Conservation (phyloP, 2,113 vertebrate genomes). For the Athene cunicularia region DNA sequence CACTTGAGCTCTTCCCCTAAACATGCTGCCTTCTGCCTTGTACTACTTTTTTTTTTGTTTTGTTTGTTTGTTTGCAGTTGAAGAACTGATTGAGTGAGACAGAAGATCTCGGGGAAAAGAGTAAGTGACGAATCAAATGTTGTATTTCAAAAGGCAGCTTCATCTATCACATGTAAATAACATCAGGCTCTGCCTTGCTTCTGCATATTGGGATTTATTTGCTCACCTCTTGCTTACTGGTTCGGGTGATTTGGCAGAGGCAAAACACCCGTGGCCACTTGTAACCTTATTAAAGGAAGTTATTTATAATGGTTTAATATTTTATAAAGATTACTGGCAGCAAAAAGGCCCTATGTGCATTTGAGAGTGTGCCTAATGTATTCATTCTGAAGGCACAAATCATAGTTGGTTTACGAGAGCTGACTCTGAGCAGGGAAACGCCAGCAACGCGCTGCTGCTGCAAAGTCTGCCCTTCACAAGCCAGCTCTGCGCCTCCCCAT, state of each 20-base stretch:
- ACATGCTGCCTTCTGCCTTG: background rate
- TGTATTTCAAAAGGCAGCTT: background rate
- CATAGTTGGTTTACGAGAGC: background rate
- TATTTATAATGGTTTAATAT: background rate
- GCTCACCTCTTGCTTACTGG: background rate
- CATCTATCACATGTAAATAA: background rate
- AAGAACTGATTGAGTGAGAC: background rate
- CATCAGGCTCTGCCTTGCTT: background rate
- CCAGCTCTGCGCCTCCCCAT: background rate
- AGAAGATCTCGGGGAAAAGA: background rate
- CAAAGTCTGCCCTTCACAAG: background rate
- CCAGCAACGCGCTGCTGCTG: accelerated
- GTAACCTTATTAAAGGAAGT: background rate
- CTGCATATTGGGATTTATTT: background rate
- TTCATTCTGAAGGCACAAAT: background rate
- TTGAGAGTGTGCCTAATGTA: background rate
- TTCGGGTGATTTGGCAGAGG: background rate
- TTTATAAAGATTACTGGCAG: background rate
- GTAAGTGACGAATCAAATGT: background rate
- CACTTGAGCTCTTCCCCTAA: background rate
- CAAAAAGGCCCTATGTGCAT: background rate
- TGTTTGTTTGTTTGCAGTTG: conserved; percentile 4
- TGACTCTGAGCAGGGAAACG: background rate
- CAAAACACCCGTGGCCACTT: background rate
- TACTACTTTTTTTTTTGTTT: background rate